phyloP scores from a whole-genome alignment of 2,888 invertebrate genomes.

The Nesidiocoris tenuis region DNA sequence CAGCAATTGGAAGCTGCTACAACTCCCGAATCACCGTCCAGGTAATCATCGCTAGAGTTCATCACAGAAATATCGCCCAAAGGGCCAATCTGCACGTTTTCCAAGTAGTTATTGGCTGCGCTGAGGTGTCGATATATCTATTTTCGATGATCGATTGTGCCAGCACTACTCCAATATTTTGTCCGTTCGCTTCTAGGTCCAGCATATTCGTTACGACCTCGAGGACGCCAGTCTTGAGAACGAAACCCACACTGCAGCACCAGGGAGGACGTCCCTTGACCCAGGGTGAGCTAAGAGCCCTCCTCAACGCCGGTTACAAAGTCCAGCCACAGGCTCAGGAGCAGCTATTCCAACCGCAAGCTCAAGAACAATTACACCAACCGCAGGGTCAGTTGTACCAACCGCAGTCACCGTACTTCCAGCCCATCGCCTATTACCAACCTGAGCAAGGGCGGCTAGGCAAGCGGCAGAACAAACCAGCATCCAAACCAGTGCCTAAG shows the following conservation, averaged over 20 bases:
- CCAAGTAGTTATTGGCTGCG: too few species aligned
- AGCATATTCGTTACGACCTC: constrained; percentile 47
- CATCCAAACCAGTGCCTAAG: constrained; percentile 45
- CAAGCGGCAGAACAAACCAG: constrained; percentile 38
- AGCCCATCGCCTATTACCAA: constrained; percentile 4
- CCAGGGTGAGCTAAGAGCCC: constrained; percentile 47
- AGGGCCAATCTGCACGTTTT: too few species aligned
- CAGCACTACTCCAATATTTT: neutral
- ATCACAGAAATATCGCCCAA: too few species aligned
- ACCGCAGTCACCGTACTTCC: neutral
- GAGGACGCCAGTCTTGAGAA: constrained; percentile 26
- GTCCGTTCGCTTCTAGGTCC: constrained; percentile 37
- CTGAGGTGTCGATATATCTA: too few species aligned
- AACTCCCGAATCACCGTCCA: constrained; percentile 33
- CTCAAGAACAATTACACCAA: neutral
- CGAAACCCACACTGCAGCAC: neutral
- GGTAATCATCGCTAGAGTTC: too few species aligned
- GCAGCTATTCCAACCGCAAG: too few species aligned
- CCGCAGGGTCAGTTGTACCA: neutral
- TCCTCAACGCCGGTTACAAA: constrained; percentile 48
- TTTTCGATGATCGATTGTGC: neutral
- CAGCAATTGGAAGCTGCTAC: constrained; percentile 42
- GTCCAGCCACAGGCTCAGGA: constrained; percentile 32
- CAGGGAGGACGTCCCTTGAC: constrained; percentile 47
- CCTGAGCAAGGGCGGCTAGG: constrained; percentile 7